phyloP scores from a whole-genome alignment of 1,140 invertebrate genomes.

The Tetramorium alpestre region DNA sequence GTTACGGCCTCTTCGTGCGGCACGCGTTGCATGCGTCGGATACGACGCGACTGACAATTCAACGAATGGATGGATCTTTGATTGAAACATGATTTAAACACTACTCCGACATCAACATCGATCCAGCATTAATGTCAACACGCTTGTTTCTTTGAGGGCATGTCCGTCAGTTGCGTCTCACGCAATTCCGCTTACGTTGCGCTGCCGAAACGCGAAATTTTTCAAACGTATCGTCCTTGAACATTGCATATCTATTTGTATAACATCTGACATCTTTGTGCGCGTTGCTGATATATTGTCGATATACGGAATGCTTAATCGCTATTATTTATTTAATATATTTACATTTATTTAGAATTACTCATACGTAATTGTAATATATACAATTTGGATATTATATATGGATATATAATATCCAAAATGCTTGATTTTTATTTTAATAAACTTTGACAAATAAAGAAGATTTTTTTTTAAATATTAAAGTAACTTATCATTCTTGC shows the following conservation, averaged over 20 bases:
- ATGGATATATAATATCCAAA: no score
- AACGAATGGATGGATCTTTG: background rate
- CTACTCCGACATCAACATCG: background rate
- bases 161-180: background rate
- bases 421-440: no score
- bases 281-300: background rate
- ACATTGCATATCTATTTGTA: no score
- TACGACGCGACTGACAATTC: conserved; percentile 36
- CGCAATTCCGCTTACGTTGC: no score
- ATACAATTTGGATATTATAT: no score
- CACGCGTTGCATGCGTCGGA: conserved; percentile 5
- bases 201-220: background rate
- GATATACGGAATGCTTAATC: no score
- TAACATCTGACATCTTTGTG: background rate
- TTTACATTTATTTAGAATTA: no score
- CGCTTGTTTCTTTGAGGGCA: background rate
- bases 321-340: no score
- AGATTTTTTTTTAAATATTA: no score
- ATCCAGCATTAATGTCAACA: conserved; percentile 40
- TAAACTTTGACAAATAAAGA: no score
- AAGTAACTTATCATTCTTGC: no score
- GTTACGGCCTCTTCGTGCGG: background rate
- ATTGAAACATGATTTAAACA: background rate
- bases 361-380: no score
- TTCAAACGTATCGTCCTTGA: background rate